phyloP scores from a whole-genome alignment of 1,140 invertebrate genomes.

The Trypoxylus dichotomus region DNA sequence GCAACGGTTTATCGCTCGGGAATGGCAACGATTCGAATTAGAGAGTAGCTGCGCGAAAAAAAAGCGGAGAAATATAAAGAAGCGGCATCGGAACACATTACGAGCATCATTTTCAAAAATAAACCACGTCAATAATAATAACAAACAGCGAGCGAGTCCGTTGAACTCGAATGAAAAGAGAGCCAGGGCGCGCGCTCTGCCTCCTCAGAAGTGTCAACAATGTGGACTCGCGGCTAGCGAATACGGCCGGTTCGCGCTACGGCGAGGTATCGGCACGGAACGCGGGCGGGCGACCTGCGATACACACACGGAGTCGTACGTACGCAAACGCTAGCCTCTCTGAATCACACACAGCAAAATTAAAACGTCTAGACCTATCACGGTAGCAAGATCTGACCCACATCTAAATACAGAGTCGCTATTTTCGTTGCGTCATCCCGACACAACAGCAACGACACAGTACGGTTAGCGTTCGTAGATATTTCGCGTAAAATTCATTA shows the following conservation, averaged over 20 bases:
- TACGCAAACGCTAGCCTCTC: background rate
- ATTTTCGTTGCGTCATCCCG: slow-evolving; percentile 16
- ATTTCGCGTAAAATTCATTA: too few species aligned
- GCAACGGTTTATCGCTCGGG: background rate
- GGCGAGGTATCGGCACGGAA: background rate
- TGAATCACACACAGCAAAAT: slow-evolving; percentile 18
- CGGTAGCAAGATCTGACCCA: slow-evolving; percentile 22
- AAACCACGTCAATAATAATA: slow-evolving; percentile 21
- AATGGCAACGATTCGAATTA: background rate
- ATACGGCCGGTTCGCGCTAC: background rate
- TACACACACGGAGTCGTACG: background rate
- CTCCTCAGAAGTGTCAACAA: slow-evolving; percentile 19
- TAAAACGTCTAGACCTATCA: slow-evolving; percentile 23
- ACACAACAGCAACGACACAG: background rate
- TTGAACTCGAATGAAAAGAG: background rate
- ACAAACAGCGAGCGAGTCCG: slow-evolving; percentile 10
- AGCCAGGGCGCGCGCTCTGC: background rate
- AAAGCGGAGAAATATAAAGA: background rate
- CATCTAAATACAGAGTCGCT: slow-evolving; percentile 23
- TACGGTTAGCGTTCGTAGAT: background rate
- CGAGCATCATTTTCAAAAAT: slow-evolving; percentile 16
- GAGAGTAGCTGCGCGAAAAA: background rate
- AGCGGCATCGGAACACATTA: background rate
- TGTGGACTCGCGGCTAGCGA: slow-evolving; percentile 7
- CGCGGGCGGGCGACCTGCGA: background rate